Conservation (phyloP, 2,113 vertebrate species). For the Sylvia atricapilla region DNA sequence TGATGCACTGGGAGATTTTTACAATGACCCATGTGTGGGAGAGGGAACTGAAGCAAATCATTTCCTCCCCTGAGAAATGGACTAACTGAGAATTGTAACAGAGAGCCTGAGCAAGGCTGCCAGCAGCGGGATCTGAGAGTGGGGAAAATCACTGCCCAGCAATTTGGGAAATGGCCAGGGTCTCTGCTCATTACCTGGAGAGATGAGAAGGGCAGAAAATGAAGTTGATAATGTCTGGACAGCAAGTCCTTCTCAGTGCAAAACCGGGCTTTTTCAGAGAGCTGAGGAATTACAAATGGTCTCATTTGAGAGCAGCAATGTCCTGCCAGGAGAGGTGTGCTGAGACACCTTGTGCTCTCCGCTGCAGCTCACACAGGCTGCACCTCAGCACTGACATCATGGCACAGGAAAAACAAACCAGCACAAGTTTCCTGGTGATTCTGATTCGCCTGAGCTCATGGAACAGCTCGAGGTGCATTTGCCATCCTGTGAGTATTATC, state of each 20-base stretch:
- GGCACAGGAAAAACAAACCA: background rate
- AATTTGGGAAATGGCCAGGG: background rate
- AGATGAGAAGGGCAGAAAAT: conserved; percentile 8
- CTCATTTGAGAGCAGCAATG: background rate
- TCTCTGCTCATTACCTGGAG: background rate
- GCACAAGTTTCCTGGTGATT: background rate
- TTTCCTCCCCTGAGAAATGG: background rate
- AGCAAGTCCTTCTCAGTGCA: background rate
- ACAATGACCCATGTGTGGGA: background rate
- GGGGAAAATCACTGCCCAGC: background rate
- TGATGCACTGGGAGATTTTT: background rate
- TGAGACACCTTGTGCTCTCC: background rate
- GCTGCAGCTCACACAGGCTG: background rate
- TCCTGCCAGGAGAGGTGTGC: background rate
- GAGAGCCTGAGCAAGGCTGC: background rate
- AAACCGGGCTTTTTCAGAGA: background rate
- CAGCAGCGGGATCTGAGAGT: background rate
- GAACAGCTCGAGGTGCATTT: background rate
- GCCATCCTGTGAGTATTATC: background rate
- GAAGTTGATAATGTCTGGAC: background rate
- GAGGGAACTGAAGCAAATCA: background rate
- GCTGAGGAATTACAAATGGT: background rate
- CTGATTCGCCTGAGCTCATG: background rate
- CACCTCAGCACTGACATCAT: background rate
- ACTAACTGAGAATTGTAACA: background rate